Base-by-base conservation (phyloP, 2,888 invertebrate species). In the Bruchidius siliquastri region DNA sequence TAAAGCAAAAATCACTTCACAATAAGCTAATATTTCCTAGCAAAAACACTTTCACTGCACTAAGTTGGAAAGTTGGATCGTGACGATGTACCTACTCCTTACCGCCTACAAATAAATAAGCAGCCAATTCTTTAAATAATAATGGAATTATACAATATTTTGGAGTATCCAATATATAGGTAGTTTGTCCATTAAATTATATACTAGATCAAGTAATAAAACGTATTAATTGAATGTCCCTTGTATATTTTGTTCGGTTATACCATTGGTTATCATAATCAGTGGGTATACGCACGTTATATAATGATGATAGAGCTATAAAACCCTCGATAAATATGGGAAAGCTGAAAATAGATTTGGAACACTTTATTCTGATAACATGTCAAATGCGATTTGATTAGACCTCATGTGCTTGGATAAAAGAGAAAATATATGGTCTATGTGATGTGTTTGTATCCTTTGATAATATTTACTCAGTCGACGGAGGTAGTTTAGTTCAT, bases 11-110 rank as follows among this genome's bases (percentile, higher is more conserved):
- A 72, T 67, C 75, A 72, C 71, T 76, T 72, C 76, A 75, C 77
- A 78, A 73, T 75, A 74, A 74, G 77, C 76, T 77, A 78, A 78
- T 78, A 77, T 77, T 76, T 75, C 74, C 71, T 71, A 71, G 71
- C 4, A 68, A 68, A 68, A 71, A 30, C 69, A 72, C 49, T 72
- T 73, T 73, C 73, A 70, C 70, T 70, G 71, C 73, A 73, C 70
- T 49, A 49, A 49, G 49, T 49, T 49, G 49, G 49, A 49, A 49
- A 49, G 49, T 49, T 49, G 49, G 49, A 49, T 49, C 49, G 49
- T 49, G 49, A 13, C 18, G 13, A 13, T 26, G 26, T 26, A 26
- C 26, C 26, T 26, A 26, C 26, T 26, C 8, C 26, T 2, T 26
- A 49, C 49, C 49, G 49, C 49, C 49, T 49, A 49, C 49, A 49